Base-by-base conservation (phyloP, 1,140 invertebrate genomes). In the Piezodorus guildinii region DNA sequence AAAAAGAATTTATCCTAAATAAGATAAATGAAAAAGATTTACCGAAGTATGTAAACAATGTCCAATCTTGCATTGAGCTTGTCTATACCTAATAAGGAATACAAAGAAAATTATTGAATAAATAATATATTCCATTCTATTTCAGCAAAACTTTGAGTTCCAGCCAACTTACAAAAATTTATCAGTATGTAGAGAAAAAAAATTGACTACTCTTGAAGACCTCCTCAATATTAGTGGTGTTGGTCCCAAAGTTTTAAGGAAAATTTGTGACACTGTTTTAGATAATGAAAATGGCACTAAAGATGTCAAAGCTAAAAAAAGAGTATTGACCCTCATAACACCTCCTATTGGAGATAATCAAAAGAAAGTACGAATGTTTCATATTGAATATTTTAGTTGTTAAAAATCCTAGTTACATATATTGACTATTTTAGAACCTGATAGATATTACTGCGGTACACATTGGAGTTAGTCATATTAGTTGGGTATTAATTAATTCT, bases 231-330 rank as follows among this genome's bases (percentile, higher is more conserved):
- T 65, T 12, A 19, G 14, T 19, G 43, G 39, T 3, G 34, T 65
- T 43, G 64, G 64, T 3, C 64, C 64, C 19, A 65, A 62, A 25
- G 58, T 49, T 21, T 12, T 65, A 17, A 14, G 51, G n/a, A 65
- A 46, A 21, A 4, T 65, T 34, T 65, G 64, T 45, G 64, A 54
- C 43, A 65, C 61, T 34, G 15, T 65, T 6, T 30, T 65, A 5
- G 45, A 58, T 12, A 17, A 2, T 44, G 60, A 51, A 14, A 30
- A 59, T 46, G 23, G 14, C 12, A 27, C 9, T 44, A 39, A 39
- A 39, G 34, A 39, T 39, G 34, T 39, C 6, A 39, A 39, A 39
- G 34, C 1, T 39, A 39, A 39, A 12, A 39, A 10, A 12, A 39
- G 12, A 39, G 12, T 39, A 39, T 39, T 39, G 34, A 39, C 6